A percentile compares a stretch with the other conserved stretches of the same genome.
Evolutionary conservation across 2,113 vertebrate genomes (phyloP).

Genomic region (Hemiscyllium ocellatum): DNA sequence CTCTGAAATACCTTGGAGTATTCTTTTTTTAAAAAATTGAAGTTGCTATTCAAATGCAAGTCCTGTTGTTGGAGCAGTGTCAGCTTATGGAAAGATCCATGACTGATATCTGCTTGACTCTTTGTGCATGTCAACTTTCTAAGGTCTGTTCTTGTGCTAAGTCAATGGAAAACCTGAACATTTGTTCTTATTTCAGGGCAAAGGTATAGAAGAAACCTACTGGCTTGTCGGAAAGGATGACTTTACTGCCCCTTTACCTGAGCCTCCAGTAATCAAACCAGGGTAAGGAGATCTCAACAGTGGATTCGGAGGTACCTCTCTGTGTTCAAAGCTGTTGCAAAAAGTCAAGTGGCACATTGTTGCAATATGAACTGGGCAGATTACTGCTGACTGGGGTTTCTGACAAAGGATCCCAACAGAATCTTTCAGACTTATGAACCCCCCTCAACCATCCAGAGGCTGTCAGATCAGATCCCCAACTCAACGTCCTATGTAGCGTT

Average conservation of each 20-base stretch:
- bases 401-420: background rate
- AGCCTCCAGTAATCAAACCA: slow-evolving; percentile 71
- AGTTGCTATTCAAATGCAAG: background rate
- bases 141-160: background rate
- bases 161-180: background rate
- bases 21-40: background rate
- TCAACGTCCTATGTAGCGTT: background rate
- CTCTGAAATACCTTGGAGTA: background rate
- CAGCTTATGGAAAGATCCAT: background rate
- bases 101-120: background rate
- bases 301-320: no score
- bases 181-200: slow-evolving; percentile 61
- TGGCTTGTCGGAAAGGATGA: slow-evolving; percentile 77
- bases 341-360: background rate
- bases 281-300: slow-evolving; percentile 61
- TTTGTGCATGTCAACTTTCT: background rate
- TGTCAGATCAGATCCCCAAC: background rate
- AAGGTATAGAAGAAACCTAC: slow-evolving; percentile 83
- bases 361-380: background rate
- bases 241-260: slow-evolving; percentile 75
- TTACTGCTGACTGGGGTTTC: background rate
- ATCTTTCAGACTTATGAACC: background rate
- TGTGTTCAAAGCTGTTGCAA: background rate
- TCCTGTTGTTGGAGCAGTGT: background rate
- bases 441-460: background rate